phyloP scores from a whole-genome alignment of 2,797 vertebrate genomes.

The Chanos chanos region DNA sequence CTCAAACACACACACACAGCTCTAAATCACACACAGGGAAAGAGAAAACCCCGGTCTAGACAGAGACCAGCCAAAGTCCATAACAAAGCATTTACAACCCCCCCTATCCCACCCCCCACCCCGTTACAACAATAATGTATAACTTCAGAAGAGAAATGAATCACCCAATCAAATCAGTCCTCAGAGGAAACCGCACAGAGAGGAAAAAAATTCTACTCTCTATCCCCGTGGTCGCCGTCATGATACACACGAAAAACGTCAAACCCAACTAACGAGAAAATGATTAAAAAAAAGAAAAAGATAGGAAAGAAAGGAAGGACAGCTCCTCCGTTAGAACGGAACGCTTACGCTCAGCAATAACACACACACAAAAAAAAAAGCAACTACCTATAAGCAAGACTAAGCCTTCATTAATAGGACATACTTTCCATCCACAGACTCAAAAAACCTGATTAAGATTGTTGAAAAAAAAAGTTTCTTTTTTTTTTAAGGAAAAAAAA shows the following conservation, averaged over 20 bases:
- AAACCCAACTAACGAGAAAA: conserved; percentile 48
- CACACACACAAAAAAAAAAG: conserved; percentile 23
- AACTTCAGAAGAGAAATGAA: conserved; percentile 45
- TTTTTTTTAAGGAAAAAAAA: conserved; percentile 43
- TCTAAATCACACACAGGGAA: conserved; percentile 57
- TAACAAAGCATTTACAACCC: no score
- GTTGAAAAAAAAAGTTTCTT: conserved; percentile 57
- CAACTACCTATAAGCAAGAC: conserved; percentile 41
- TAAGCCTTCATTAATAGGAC: conserved; percentile 63
- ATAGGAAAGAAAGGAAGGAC: conserved; percentile 9
- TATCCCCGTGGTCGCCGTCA: conserved; percentile 67
- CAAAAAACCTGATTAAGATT: conserved; percentile 82
- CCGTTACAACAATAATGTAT: conserved; percentile 57
- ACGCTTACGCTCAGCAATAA: conserved; percentile 49
- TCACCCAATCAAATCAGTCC: conserved; percentile 48
- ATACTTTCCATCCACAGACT: conserved; percentile 95
- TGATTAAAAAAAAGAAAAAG: conserved; percentile 41
- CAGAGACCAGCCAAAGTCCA: conserved; percentile 34
- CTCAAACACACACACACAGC: conserved; percentile 16
- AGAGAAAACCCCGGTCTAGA: no score
- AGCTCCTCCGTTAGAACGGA: no score
- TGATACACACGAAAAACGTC: conserved; percentile 49
- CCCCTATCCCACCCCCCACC: no score
- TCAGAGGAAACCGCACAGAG: conserved; percentile 59
- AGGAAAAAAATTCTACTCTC: conserved; percentile 63